A percentile compares a stretch with the other conserved stretches of the same genome.
These are phyloP conservation scores for Merluccius polli DNA, from an alignment of 2,797 vertebrate species.

Conservation along the genomic window DNA sequence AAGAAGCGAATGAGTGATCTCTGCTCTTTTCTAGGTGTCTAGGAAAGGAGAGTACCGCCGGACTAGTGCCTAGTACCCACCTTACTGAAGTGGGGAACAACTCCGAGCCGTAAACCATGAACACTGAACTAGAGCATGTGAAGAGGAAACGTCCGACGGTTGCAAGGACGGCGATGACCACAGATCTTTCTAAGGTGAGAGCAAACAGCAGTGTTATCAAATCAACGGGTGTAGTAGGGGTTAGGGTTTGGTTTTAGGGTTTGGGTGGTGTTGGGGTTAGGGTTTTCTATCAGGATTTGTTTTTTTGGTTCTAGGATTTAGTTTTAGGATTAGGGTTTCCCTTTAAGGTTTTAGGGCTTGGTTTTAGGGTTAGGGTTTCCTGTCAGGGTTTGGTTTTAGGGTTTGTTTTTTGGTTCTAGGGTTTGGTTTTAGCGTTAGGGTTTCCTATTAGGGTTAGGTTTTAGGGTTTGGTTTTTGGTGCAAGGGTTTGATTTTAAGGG, in stretches of 20 bases:
- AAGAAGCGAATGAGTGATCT: background rate
- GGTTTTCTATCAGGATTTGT: background rate
- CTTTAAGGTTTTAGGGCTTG: background rate
- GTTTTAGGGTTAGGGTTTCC: background rate
- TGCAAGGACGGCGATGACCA: constrained; percentile 66
- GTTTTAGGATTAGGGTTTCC: background rate
- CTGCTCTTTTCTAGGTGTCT: background rate
- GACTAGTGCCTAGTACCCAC: constrained; percentile 58
- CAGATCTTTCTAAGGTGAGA: constrained; percentile 15
- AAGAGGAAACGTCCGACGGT: constrained; percentile 71
- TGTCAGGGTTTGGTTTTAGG: background rate
- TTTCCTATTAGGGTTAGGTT: background rate
- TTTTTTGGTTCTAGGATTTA: background rate
- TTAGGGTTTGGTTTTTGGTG: background rate
- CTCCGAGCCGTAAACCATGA: constrained; percentile 62
- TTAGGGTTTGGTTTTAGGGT: background rate
- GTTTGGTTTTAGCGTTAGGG: no score
- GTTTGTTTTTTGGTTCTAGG: background rate
- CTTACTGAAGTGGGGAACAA: constrained; percentile 78
- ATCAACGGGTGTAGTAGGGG: background rate
- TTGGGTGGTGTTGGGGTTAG: background rate
- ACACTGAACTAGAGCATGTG: constrained; percentile 64
- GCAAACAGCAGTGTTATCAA: background rate
- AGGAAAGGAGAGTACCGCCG: background rate
- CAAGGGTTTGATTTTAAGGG: no score